A percentile compares a stretch with the other conserved stretches of the same genome.
phyloP scores from a whole-genome alignment of 2,888 invertebrate species.

The Apantesis nais region DNA sequence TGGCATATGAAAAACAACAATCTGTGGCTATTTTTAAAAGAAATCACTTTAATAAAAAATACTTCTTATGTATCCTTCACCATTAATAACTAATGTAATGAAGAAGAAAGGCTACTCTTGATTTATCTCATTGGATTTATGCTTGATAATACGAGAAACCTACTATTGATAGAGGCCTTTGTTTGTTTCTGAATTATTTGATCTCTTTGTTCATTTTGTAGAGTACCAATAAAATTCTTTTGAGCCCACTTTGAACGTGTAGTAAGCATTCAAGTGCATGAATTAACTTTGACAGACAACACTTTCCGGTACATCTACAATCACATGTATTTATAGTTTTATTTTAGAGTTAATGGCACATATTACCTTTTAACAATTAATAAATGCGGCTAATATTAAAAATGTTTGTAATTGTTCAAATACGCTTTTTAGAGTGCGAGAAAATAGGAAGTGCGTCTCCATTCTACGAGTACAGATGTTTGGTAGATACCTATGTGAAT shows the following conservation, averaged over 20 bases:
- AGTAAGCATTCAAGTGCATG: neutral
- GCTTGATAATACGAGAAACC: neutral
- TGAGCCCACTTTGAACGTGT: neutral
- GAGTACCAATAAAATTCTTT: neutral
- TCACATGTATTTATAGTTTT: neutral
- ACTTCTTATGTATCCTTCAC: no score
- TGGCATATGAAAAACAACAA: neutral
- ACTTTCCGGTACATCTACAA: neutral
- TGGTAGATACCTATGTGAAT: no score
- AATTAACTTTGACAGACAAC: neutral
- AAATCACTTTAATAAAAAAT: no score
- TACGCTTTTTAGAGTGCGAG: no score
- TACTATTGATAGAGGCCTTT: neutral
- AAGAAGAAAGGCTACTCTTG: no score
- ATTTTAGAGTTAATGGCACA: neutral
- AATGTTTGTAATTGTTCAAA: no score
- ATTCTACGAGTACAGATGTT: no score
- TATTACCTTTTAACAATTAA: no score
- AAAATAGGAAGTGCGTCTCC: no score
- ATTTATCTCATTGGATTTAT: neutral
- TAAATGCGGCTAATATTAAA: no score
- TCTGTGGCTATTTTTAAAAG: neutral
- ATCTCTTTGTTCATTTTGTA: neutral
- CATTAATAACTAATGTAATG: neutral
- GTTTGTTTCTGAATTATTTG: neutral